phyloP scores from a whole-genome alignment of 2,888 invertebrate species.

The Coenonympha arcania region DNA sequence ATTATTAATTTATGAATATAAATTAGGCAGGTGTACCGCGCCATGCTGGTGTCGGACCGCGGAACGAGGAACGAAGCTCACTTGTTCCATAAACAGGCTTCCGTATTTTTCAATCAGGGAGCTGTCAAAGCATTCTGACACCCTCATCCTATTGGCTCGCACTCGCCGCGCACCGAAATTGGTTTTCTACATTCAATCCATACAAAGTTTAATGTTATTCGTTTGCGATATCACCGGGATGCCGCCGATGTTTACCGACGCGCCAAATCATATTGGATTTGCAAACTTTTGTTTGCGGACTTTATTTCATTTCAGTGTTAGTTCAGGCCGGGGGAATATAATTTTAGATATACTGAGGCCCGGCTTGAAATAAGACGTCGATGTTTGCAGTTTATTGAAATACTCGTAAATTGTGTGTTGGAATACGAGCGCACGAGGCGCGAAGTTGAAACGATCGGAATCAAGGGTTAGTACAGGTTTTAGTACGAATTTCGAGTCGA shows the following conservation, averaged over 20 bases:
- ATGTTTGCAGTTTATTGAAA: constrained; percentile 11
- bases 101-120: constrained; percentile 78
- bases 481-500: too few relatives aligned
- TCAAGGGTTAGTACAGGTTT: too few relatives aligned
- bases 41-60: constrained; percentile 23
- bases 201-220: constrained; percentile 76
- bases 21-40: neutral
- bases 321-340: constrained; percentile 68
- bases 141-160: constrained; percentile 76
- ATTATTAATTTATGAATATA: neutral
- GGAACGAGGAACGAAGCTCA: constrained; percentile 42
- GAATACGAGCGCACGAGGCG: neutral
- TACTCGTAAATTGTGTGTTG: constrained; percentile 6
- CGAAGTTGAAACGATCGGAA: too few relatives aligned
- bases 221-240: constrained; percentile 74
- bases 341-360: constrained; percentile 50
- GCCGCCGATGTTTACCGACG: constrained; percentile 75
- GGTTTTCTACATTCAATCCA: constrained; percentile 76
- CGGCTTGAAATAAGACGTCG: constrained; percentile 16
- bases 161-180: constrained; percentile 75
- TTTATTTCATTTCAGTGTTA: constrained; percentile 73
- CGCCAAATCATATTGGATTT: constrained; percentile 74
- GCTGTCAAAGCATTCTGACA: constrained; percentile 77
- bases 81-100: constrained; percentile 74
- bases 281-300: constrained; percentile 75